Conservation (phyloP, 1,140 invertebrate species). For the Apis dorsata region DNA sequence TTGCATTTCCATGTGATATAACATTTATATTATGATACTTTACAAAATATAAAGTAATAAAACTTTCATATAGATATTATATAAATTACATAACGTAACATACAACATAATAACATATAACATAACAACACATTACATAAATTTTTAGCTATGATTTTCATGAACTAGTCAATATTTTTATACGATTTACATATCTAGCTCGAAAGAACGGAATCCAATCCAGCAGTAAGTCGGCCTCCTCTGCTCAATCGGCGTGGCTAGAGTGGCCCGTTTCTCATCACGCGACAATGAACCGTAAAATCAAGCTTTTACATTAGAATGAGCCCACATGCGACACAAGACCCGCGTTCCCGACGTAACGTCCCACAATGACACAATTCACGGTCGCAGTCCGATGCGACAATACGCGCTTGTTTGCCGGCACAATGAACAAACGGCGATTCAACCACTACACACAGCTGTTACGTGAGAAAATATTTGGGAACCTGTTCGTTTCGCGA, state of each 20-base stretch:
- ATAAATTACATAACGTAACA: no score
- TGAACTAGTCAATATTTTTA: background rate
- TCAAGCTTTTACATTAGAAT: slow-evolving; percentile 57
- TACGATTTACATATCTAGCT: background rate
- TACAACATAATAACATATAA: no score
- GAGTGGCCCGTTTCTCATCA: slow-evolving; percentile 12
- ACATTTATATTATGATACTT: no score
- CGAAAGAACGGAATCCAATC: background rate
- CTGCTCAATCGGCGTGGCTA: background rate
- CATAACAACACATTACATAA: no score
- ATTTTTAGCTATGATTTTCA: no score
- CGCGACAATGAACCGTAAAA: slow-evolving; percentile 49
- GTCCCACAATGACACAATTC: slow-evolving; percentile 62
- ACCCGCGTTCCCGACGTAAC: slow-evolving; percentile 40
- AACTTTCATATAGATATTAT: no score
- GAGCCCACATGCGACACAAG: slow-evolving; percentile 64
- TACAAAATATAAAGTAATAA: no score
- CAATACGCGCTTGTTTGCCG: slow-evolving; percentile 55
- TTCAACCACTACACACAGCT: slow-evolving; percentile 31
- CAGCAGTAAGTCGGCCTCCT: background rate
- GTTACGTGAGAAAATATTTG: slow-evolving; percentile 61
- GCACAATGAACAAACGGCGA: slow-evolving; percentile 53
- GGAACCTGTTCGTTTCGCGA: background rate
- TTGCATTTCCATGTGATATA: no score
- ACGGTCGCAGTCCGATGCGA: slow-evolving; percentile 51